A percentile compares a stretch with the other conserved stretches of the same genome.
Evolutionary conservation across 2,113 vertebrate species (phyloP).

Genomic region (Coryphaenoides rupestris): DNA sequence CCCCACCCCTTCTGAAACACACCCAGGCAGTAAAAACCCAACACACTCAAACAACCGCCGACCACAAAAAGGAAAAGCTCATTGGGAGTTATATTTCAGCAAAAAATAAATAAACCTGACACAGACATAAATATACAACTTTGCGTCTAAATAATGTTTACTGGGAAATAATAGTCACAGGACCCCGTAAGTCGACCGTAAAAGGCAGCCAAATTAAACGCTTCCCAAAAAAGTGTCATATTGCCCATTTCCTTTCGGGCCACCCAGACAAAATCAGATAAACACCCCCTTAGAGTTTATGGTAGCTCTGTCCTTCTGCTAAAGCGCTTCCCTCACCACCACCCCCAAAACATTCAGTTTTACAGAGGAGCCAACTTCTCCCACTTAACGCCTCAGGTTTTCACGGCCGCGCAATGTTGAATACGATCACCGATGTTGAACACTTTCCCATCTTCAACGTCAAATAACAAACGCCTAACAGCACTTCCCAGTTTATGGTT

Average conservation of each 20-base stretch:
- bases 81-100: not conserved
- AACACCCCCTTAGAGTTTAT: conserved; percentile 51
- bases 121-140: not conserved
- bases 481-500: too few relatives aligned
- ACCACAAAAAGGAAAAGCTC: not conserved
- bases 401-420: too few relatives aligned
- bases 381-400: too few relatives aligned
- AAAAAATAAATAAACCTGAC: not conserved
- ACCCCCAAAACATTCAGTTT: too few relatives aligned
- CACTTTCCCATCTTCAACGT: too few relatives aligned
- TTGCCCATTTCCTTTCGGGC: conserved; percentile 22
- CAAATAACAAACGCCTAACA: too few relatives aligned
- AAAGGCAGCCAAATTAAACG: too few relatives aligned
- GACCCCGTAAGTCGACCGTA: too few relatives aligned
- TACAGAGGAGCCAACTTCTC: too few relatives aligned
- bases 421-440: too few relatives aligned
- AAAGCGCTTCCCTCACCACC: not conserved
- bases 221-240: conserved; percentile 6
- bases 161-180: too few relatives aligned
- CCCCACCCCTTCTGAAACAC: not conserved
- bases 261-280: conserved; percentile 36
- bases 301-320: conserved; percentile 26
- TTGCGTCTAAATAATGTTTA: not conserved
- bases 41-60: not conserved
- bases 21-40: not conserved